A percentile compares a stretch with the other conserved stretches of the same genome.
Conservation (phyloP, 2,113 vertebrate species). For the Spilogale gracilis region DNA sequence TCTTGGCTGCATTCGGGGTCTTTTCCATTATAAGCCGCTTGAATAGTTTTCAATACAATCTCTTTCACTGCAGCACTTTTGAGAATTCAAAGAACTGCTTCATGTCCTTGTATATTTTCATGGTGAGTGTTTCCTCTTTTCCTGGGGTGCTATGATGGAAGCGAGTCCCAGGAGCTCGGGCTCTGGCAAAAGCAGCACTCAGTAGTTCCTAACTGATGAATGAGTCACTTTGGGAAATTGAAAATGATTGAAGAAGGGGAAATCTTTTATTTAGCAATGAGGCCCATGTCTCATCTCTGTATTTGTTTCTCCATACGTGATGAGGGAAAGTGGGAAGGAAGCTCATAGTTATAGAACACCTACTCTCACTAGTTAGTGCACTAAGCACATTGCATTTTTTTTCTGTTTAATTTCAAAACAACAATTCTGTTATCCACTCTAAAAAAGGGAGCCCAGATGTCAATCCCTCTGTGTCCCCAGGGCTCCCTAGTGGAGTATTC, state of each 20-base stretch:
- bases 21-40: not conserved
- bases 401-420: not conserved
- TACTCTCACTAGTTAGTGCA: too few species aligned
- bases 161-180: not conserved
- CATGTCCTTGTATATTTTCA: fast-evolving
- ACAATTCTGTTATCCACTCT: not conserved
- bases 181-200: not conserved
- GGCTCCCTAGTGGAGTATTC: not conserved
- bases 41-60: fast-evolving
- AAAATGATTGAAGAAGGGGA: not conserved
- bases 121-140: conserved; percentile 34
- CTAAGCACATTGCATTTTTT: not conserved
- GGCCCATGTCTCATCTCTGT: not conserved
- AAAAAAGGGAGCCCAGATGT: not conserved
- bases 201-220: not conserved
- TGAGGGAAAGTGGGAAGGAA: not conserved
- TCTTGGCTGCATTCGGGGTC: not conserved
- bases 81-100: fast-evolving
- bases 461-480: not conserved
- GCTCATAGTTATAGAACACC: not conserved
- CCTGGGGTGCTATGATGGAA: not conserved
- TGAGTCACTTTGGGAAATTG: not conserved
- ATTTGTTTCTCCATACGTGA: not conserved
- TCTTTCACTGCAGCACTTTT: fast-evolving
- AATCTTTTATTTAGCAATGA: not conserved